Conservation (phyloP, 1,140 invertebrate genomes). For the Helicorthomorpha holstii region DNA sequence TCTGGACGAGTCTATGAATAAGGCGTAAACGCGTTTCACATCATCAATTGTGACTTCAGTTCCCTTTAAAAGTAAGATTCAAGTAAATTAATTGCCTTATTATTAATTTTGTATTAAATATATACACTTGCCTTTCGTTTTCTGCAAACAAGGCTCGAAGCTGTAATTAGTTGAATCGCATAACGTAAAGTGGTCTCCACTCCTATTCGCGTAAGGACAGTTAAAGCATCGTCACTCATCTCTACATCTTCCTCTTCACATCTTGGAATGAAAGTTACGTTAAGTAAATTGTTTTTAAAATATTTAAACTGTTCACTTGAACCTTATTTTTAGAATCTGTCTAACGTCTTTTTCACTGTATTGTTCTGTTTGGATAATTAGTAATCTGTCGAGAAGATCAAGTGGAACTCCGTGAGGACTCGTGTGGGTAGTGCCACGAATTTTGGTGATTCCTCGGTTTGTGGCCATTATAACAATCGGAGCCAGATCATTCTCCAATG, state of each 20-base stretch:
- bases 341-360: slow-evolving; percentile 79
- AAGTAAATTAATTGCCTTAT: neutral
- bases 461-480: slow-evolving; percentile 98
- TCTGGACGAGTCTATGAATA: slow-evolving; percentile 86
- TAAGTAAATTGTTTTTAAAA: neutral
- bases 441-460: slow-evolving; percentile 91
- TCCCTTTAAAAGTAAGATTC: slow-evolving; percentile 19
- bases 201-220: slow-evolving; percentile 79
- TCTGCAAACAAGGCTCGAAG: slow-evolving; percentile 73
- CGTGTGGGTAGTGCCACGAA: slow-evolving; percentile 81
- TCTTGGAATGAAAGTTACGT: slow-evolving; percentile 21
- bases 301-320: too few relatives aligned
- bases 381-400: slow-evolving; percentile 86
- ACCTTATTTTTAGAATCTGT: slow-evolving; percentile 82
- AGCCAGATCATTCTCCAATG: slow-evolving; percentile 90
- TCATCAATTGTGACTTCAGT: slow-evolving; percentile 60
- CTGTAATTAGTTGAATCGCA: slow-evolving; percentile 96
- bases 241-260: slow-evolving; percentile 96
- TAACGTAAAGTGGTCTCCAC: slow-evolving; percentile 86
- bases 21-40: slow-evolving; percentile 80
- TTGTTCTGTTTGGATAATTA: slow-evolving; percentile 80
- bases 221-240: slow-evolving; percentile 78
- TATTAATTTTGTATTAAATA: neutral
- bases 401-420: slow-evolving; percentile 94
- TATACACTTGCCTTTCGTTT: slow-evolving; percentile 46